Base-by-base conservation (phyloP, 2,888 invertebrate species). In the Chironomus tentans region DNA sequence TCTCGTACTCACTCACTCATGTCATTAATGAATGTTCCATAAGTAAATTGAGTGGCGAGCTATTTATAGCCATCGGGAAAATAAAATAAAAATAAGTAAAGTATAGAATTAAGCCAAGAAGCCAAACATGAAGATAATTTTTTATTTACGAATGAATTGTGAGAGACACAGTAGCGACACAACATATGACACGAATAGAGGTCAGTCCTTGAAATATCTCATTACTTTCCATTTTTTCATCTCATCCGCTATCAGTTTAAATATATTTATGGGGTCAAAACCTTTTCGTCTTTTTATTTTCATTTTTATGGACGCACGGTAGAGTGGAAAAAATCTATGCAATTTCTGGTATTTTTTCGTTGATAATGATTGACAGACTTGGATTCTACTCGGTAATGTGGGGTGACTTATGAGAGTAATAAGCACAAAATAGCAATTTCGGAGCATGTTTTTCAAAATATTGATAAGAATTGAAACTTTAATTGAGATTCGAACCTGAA, bases 111-210 rank as follows among this genome's bases (percentile, higher is more conserved):
- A 15, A 56, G 15, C n/a, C 56, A 56, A 15, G 56, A 38, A 50
- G 50, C 56, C 38, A 38, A 38, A 38, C 38, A 38, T 38, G n/a
- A 15, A 56, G 15, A 56, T 18, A 56, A 56, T 56, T 18, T 15
- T 50, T 24, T 24, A 18, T 56, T 50, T 50, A n/a, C 15, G 6
- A 21, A 22, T 24, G 65, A 21, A 24, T 22, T 24, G 65, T 22
- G 65, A 21, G 65, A 65, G 65, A 65, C 65, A 65, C 65, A 65
- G 65, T 65, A 65, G 65, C 65, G 65, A 65, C 65, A 65, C 18
- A 22, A 18, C 65, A 65, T 24, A 24, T 24, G 24, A 65, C 65
- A 24, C 65, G 65, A 56, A 56, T 56, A 18, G 56, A 56, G 56
- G 56, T 65, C 24, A 65, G 65, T 65, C 65, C 65, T 65, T 65